A percentile compares a stretch with the other conserved stretches of the same genome.
Conservation (phyloP, 2,797 vertebrate species). For the Aythya fuligula region DNA sequence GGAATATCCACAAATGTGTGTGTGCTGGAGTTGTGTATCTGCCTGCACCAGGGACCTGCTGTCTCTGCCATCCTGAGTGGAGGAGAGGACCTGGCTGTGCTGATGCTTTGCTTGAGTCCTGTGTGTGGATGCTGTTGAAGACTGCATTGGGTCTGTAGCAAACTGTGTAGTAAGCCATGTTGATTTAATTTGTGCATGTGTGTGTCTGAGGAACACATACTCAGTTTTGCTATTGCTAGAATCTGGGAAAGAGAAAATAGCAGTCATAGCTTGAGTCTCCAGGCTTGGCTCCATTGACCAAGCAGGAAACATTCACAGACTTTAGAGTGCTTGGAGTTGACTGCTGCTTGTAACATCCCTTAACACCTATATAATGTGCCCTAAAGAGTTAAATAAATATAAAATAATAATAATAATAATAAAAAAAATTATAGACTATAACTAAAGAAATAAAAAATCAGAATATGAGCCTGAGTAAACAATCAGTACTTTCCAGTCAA, state of each 20-base stretch:
- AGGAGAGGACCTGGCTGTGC: background rate
- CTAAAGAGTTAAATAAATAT: background rate
- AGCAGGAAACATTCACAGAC: background rate
- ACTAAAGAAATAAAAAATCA: background rate
- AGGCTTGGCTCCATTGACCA: background rate
- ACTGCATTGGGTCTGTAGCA: background rate
- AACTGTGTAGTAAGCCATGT: accelerated
- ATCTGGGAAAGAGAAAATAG: background rate
- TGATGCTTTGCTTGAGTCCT: background rate
- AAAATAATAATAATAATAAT: no score
- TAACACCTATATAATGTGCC: background rate
- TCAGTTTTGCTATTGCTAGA: background rate
- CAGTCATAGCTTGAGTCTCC: background rate
- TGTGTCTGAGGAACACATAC: background rate
- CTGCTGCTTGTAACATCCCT: background rate
- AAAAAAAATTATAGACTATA: background rate
- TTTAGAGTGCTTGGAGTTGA: background rate
- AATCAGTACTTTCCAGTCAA: background rate
- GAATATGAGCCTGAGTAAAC: background rate
- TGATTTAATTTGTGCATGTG: background rate
- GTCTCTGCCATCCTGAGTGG: background rate
- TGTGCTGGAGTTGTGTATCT: background rate
- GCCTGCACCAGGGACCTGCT: background rate
- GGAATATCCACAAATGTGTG: no score
- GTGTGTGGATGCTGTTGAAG: background rate